Evolutionary conservation across 2,797 vertebrate species (phyloP), one percentile per base, ranked within the genome.

Genomic region (Distichodus sexfasciatus): DNA sequence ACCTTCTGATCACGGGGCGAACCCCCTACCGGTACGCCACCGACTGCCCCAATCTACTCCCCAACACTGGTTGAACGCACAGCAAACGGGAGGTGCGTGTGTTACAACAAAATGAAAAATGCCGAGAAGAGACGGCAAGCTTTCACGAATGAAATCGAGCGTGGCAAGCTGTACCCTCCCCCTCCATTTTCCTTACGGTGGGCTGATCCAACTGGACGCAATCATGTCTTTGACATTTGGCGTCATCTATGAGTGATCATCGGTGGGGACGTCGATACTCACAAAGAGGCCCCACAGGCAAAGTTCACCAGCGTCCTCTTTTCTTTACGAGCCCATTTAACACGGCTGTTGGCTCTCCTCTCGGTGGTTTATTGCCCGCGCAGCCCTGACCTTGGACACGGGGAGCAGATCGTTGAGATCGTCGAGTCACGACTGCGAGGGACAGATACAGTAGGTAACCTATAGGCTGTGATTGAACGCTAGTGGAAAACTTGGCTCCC

Each of bases 341-440:
- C 62, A 60, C 26, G 17, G 50, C 54, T 47, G 19, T 57, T 43
- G 67, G 53, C 10, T 41, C 55, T 69, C 43, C 31, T 71, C 58
- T 12, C 44, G 40, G 8, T 60, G 61, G 38, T 75, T 79, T 77
- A 77, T 66, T 43, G 71, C 51, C 55, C 19, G 54, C 28, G 35
- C 63, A 63, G 19, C 26, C 41, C 43, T 48, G 63, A 75, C 72
- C 72, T 78, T 72, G 69, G 61, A 21, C 29, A 51, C 64, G 14
- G 43, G n/a, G 54, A 64, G 65, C 58, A 31, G 69, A 60, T 65
- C 31, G 48, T 8, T 63, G 61, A 59, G 44, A 58, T 38, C 24
- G 26, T 23, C 62, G 43, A 50, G 66, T 53, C 66, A 26, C 15
- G 33, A 33, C 19, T 8, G 41, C 47, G 31, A 21, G 36, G 60